These are phyloP conservation scores for Eutrigla gurnardus DNA, from an alignment of 2,797 vertebrate genomes.

Conservation along the genomic window DNA sequence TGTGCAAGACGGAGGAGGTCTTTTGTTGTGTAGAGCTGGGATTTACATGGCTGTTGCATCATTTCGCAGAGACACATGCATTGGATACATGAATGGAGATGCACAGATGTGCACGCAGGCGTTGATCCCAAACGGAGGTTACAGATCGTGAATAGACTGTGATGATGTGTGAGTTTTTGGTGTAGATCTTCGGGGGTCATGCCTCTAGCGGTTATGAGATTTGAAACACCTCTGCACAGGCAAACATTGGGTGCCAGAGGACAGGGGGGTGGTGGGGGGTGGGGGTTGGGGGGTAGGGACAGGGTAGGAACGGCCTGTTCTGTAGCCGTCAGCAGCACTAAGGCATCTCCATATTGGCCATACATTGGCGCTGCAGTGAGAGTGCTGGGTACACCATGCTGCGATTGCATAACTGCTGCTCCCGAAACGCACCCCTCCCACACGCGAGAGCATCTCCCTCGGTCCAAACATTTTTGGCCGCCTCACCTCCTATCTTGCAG, in stretches of 20 bases:
- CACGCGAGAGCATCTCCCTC: constrained; percentile 52
- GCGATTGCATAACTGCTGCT: constrained; percentile 83
- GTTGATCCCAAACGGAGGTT: neutral
- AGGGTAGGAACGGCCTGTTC: constrained; percentile 68
- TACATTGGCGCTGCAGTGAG: constrained; percentile 76
- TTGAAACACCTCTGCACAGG: constrained; percentile 61
- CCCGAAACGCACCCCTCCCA: constrained; percentile 75
- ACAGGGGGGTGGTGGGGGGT: neutral
- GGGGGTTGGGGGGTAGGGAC: constrained; percentile 19
- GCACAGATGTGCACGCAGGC: neutral
- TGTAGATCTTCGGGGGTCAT: constrained; percentile 33
- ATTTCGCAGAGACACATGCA: constrained; percentile 48
- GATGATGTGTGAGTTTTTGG: constrained; percentile 19
- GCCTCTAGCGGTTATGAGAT: constrained; percentile 58
- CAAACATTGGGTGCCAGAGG: constrained; percentile 22
- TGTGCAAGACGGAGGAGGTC: constrained; percentile 7
- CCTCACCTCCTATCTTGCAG: constrained; percentile 11
- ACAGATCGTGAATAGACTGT: constrained; percentile 10
- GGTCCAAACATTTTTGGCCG: constrained; percentile 45
- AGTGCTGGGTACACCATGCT: constrained; percentile 71
- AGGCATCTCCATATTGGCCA: constrained; percentile 69
- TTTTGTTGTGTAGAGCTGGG: constrained; percentile 37
- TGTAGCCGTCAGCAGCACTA: constrained; percentile 73
- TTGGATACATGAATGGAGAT: constrained; percentile 50
- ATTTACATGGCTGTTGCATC: constrained; percentile 74